Base-by-base conservation (phyloP, 2,888 invertebrate genomes). In the Apamea monoglypha region DNA sequence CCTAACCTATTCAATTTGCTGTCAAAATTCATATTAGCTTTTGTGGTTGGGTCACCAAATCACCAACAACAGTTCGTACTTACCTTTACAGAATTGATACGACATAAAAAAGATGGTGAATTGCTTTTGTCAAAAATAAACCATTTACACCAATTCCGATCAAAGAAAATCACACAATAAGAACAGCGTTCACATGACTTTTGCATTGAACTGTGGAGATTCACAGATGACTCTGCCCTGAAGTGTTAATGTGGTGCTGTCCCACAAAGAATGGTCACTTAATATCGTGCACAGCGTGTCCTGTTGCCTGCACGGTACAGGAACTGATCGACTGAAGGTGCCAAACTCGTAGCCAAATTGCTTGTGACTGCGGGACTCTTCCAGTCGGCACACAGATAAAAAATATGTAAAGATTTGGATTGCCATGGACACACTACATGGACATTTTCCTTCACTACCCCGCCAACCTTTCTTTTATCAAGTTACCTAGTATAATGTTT, bases 401-500 rank as follows among this genome's bases (percentile, higher is more conserved):
- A 25, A 25, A 25, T 56, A 40, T 40, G 40, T 40, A 25, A 25
- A 56, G 25, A 29, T 29, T 16, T 29, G 7, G 29, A 25, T 63
- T 14, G 7, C 63, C 8, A 63, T 63, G 8, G 18, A 29, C 32
- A 21, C 10, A 10, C 21, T 64, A 32, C 63, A 63, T 32, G 4
- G 4, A 36, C 12, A 5, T 64, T 64, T 70, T 61, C n/a, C 40
- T 21, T n/a, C 36, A 66, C 25, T 29, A 47, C 4, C 4, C 25
- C 0, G 1, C 8, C 6, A 21, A 32, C 18, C 4, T 40, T 47
- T 67, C 29, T 66, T 32, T 40, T 47, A 63, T 10, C 44, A 68
- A 80, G 25, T 53, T 47, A 63, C 36, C 21, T 63, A 80, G 44
- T 36, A 72, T 82, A 64, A 80, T 68, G 7, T 50, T 63, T 80